A percentile compares a stretch with the other conserved stretches of the same genome.
Evolutionary conservation across 2,113 vertebrate species (phyloP).

Genomic region (Canis aureus): DNA sequence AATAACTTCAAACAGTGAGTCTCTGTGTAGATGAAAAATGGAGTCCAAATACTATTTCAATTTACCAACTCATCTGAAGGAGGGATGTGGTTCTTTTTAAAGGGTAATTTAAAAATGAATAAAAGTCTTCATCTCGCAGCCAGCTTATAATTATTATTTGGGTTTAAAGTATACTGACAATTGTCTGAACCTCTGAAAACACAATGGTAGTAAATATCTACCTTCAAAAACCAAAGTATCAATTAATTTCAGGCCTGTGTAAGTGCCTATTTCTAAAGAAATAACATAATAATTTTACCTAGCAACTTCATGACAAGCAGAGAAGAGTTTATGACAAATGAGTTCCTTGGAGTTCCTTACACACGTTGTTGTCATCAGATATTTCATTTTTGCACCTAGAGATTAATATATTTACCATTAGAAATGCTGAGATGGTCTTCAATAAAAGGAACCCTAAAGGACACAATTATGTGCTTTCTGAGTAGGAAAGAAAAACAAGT

Average conservation of each 20-base stretch:
- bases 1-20: slow-evolving; percentile 53
- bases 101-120: slow-evolving; percentile 64
- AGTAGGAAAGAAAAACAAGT: background rate
- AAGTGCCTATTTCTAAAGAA: slow-evolving; percentile 58
- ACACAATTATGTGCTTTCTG: background rate
- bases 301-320: background rate
- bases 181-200: slow-evolving; percentile 63
- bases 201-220: slow-evolving; percentile 59
- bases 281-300: slow-evolving; percentile 31
- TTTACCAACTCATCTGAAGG: background rate
- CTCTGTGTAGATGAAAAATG: slow-evolving; percentile 54
- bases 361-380: background rate
- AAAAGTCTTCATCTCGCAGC: slow-evolving; percentile 36
- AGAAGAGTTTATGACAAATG: background rate
- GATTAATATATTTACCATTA: background rate
- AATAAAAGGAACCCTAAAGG: slow-evolving; percentile 31
- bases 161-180: slow-evolving; percentile 52
- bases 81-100: slow-evolving; percentile 28
- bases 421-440: background rate
- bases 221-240: slow-evolving; percentile 64
- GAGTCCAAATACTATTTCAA: background rate
- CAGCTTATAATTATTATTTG: slow-evolving; percentile 74
- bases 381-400: background rate
- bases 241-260: slow-evolving; percentile 22
- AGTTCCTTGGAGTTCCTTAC: background rate